A percentile compares a stretch with the other conserved stretches of the same genome.
Evolutionary conservation across 2,113 vertebrate genomes (phyloP).

Genomic region (Hoplias malabaricus): DNA sequence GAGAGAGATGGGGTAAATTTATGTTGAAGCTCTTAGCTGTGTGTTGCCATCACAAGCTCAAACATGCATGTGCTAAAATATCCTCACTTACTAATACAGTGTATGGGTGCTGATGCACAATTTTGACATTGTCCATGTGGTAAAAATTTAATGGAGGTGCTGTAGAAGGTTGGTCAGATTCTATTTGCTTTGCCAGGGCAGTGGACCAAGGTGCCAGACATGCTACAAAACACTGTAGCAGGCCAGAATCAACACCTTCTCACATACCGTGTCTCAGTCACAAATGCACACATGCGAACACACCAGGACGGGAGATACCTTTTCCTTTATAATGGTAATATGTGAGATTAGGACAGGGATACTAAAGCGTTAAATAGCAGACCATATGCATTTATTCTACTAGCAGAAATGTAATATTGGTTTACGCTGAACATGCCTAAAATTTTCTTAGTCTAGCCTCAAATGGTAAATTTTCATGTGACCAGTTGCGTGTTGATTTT

Average conservation of each 20-base stretch:
- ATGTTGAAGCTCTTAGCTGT: neutral
- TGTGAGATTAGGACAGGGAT: no score
- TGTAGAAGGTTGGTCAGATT: neutral
- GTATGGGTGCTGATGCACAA: neutral
- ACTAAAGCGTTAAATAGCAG: no score
- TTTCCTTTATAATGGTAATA: no score
- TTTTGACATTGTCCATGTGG: neutral
- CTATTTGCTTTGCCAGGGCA: neutral
- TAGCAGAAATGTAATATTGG: no score
- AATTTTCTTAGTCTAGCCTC: no score
- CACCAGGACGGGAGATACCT: neutral
- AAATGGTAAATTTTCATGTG: no score
- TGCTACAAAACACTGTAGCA: neutral
- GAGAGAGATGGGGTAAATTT: neutral
- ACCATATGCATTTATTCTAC: no score
- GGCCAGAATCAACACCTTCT: neutral
- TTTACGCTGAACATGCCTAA: no score
- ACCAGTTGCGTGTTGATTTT: no score
- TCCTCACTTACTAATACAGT: neutral
- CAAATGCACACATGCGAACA: neutral
- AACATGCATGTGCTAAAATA: neutral
- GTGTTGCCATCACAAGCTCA: neutral
- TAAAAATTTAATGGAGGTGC: conserved; percentile 16
- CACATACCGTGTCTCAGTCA: neutral
- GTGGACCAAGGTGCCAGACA: neutral